phyloP scores from a whole-genome alignment of 1,140 invertebrate genomes.

The Apocrypta bakeri region DNA sequence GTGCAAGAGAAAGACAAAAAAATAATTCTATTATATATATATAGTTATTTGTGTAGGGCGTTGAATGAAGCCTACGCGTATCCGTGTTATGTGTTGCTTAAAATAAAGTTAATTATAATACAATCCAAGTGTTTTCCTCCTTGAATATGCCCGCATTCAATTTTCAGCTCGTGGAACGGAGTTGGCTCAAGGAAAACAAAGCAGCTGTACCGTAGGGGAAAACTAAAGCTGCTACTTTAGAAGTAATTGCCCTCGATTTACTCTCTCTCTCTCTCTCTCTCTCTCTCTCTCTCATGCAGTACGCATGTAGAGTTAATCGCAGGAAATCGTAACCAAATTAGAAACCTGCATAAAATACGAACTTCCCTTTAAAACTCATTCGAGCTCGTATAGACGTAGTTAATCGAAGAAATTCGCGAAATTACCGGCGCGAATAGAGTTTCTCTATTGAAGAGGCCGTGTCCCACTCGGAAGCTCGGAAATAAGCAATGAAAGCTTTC shows the following conservation, averaged over 20 bases:
- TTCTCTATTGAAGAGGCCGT: too few relatives aligned
- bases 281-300: not conserved
- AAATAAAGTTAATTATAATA: conserved; percentile 64
- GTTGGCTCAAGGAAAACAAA: not conserved
- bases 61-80: conserved; percentile 58
- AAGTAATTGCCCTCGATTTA: conserved; percentile 9
- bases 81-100: conserved; percentile 71
- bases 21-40: conserved; percentile 15
- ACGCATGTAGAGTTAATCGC: not conserved
- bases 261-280: too few relatives aligned
- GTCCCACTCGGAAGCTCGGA: not conserved
- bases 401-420: too few relatives aligned
- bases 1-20: not conserved
- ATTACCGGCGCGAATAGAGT: too few relatives aligned
- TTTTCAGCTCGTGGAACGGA: not conserved
- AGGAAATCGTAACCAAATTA: too few relatives aligned
- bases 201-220: too few relatives aligned
- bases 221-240: not conserved
- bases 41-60: conserved; percentile 26
- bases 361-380: too few relatives aligned
- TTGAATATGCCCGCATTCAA: not conserved
- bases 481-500: not conserved
- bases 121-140: not conserved
- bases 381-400: too few relatives aligned
- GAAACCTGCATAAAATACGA: too few relatives aligned